Conservation (phyloP, 92 coral and sea anemone genomes). For the Umimayanthus chanpuru region DNA sequence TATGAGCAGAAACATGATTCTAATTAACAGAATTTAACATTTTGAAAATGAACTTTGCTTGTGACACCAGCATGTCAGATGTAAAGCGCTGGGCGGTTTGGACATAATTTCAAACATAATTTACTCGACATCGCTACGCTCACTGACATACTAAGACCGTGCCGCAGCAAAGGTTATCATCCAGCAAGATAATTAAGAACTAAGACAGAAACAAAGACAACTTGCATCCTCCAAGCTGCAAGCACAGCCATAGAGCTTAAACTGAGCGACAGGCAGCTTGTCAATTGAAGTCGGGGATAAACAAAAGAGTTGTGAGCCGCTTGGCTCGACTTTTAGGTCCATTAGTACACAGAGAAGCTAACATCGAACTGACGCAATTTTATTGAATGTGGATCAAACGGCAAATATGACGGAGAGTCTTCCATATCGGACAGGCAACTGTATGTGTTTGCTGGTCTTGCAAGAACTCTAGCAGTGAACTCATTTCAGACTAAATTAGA, state of each 20-base stretch:
- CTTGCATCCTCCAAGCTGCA: too few species aligned
- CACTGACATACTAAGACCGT: not conserved
- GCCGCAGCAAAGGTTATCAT: not conserved
- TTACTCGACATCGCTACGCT: not conserved
- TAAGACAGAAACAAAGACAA: too few species aligned
- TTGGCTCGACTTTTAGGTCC: too few species aligned
- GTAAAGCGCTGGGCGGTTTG: not conserved
- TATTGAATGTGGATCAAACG: not conserved
- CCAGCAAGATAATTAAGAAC: too few species aligned
- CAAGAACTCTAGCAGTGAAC: not conserved
- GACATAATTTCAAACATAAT: too few species aligned
- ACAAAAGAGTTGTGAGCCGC: too few species aligned
- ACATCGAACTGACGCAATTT: not conserved
- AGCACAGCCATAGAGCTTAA: too few species aligned
- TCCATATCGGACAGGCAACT: not conserved
- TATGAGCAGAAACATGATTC: constrained; percentile 2
- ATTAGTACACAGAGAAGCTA: not conserved
- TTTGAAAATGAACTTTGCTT: not conserved
- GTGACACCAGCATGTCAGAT: not conserved
- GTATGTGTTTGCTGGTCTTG: not conserved
- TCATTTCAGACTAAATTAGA: not conserved
- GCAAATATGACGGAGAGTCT: not conserved
- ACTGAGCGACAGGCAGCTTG: too few species aligned
- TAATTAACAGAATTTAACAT: not conserved
- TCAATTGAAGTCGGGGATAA: too few species aligned